These are phyloP conservation scores for Trilocha varians DNA, from an alignment of 2,888 invertebrate species.

Conservation along the genomic window DNA sequence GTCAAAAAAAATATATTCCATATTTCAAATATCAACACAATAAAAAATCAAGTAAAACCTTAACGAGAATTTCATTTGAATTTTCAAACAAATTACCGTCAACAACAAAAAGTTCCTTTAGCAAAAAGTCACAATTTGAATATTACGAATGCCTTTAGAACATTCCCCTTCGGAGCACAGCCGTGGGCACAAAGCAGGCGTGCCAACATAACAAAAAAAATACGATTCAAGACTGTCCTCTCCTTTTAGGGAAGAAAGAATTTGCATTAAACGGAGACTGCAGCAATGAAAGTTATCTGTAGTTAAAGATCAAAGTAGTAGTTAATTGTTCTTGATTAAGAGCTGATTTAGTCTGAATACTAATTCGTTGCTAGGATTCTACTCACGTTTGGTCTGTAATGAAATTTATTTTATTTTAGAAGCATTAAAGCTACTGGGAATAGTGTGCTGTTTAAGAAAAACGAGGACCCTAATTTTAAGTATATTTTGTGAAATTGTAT, in stretches of 20 bases:
- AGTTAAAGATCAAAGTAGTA: background rate
- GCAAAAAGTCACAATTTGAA: conserved; percentile 41
- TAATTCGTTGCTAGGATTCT: background rate
- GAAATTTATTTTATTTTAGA: no score
- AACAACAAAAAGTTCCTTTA: background rate
- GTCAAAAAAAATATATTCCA: no score
- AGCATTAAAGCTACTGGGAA: no score
- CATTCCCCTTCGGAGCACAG: conserved; percentile 38
- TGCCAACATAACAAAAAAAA: conserved; percentile 54
- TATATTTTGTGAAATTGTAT: no score
- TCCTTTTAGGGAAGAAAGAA: conserved; percentile 27
- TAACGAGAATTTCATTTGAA: no score
- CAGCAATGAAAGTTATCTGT: conserved; percentile 4
- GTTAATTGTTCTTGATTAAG: background rate
- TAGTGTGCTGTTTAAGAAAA: no score
- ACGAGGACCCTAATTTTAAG: no score
- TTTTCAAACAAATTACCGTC: background rate
- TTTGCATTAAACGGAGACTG: conserved; percentile 35
- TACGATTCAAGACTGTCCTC: conserved; percentile 28
- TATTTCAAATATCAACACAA: no score
- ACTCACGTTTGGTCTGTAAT: no score
- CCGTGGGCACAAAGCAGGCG: conserved; percentile 46
- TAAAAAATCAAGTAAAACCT: no score
- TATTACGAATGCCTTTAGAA: conserved; percentile 43
- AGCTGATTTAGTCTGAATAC: background rate